These are phyloP conservation scores for Drosophila anomelani DNA, from an alignment of 2,888 invertebrate genomes.

Conservation along the genomic window DNA sequence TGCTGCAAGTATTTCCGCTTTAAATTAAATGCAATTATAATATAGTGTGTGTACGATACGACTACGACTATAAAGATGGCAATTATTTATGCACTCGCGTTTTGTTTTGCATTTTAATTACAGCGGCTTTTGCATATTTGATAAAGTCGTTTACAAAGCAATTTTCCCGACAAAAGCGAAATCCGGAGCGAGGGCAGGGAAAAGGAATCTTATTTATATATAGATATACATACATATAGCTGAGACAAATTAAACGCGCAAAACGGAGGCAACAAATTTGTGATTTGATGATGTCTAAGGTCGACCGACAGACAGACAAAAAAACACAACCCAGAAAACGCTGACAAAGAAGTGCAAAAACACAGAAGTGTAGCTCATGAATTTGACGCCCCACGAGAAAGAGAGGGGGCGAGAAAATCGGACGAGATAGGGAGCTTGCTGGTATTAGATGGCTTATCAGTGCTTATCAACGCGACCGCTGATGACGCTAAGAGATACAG, in stretches of 20 bases:
- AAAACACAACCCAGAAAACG: constrained; percentile 13
- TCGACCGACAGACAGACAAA: constrained; percentile 22
- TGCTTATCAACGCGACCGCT: constrained; percentile 37
- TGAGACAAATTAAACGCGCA: constrained; percentile 34
- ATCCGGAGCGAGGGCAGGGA: background rate
- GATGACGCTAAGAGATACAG: constrained; percentile 30
- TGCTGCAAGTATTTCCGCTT: constrained; percentile 65
- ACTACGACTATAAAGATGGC: constrained; percentile 37
- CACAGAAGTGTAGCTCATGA: constrained; percentile 22
- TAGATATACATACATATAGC: background rate
- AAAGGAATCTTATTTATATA: constrained; percentile 20
- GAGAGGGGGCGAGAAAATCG: constrained; percentile 5
- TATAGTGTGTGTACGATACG: constrained; percentile 18
- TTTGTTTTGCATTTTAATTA: constrained; percentile 41
- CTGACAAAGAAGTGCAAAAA: constrained; percentile 40
- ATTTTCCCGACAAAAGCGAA: constrained; percentile 31
- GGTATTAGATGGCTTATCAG: constrained; percentile 46
- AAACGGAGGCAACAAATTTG: constrained; percentile 27
- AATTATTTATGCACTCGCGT: constrained; percentile 49
- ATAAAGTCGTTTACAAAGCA: constrained; percentile 40
- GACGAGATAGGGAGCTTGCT: constrained; percentile 13
- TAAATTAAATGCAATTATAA: constrained; percentile 68
- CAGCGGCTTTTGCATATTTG: constrained; percentile 43
- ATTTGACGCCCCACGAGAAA: constrained; percentile 17
- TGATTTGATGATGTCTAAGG: constrained; percentile 43